Base-by-base conservation (phyloP, 2,888 invertebrate species). In the Hypsopygia costalis region DNA sequence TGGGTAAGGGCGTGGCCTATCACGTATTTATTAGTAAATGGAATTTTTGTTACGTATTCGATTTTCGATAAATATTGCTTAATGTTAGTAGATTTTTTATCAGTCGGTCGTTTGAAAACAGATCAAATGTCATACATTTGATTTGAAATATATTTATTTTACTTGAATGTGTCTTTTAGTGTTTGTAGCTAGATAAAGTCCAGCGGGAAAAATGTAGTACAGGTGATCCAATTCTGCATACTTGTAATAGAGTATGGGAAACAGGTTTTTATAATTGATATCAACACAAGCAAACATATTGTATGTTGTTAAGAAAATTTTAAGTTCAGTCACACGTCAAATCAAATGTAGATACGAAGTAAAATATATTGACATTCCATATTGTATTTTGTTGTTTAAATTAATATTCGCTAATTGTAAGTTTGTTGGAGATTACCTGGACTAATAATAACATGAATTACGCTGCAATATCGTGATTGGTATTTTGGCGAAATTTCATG, bases 301-400 rank as follows among this genome's bases (percentile, higher is more conserved):
- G 86, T 86, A 80, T 81, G 81, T 75, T 82, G 64, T 74, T 85
- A 83, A 81, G 78, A 66, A 67, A 64, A 70, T 78, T 80, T 70
- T 80, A 69, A 75, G 79, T 85, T 76, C 80, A 74, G 77, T 76
- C 76, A 72, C 78, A 75, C 73, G 69, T 75, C 70, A 58, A 81
- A 82, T 81, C 75, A 73, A 80, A 71, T 87, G 86, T 87, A 87
- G 87, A 83, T 86, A 80, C 75, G 73, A 86, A 81, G 71, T 85
- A 81, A 86, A 87, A 88, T 88, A 88, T 87, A 88, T 83, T 85
- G 83, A 87, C 87, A 88, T 88, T 88, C 87, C 87, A 88, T 80
- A 87, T 74, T 80, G 78, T 77, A 82, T 62, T 73, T 52, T 81
- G 82, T 86, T 86, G 85, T 86, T 86, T 86, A 80, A 79, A 81